phyloP scores from a whole-genome alignment of 2,113 vertebrate genomes.

The Anhinga anhinga region DNA sequence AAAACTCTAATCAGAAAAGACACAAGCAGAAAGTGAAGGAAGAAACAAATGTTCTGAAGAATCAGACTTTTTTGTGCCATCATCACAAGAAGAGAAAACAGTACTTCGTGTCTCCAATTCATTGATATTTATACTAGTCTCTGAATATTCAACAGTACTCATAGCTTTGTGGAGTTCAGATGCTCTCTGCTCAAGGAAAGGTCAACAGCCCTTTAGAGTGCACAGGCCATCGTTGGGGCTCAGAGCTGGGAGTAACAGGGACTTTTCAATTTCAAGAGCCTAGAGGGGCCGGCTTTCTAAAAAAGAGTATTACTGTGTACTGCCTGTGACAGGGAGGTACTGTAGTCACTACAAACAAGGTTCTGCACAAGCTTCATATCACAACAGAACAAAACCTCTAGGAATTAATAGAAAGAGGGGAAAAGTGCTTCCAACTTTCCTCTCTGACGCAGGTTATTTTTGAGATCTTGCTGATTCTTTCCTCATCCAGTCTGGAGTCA shows the following conservation, averaged over 20 bases:
- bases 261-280: neutral
- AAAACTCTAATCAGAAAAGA: neutral
- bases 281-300: neutral
- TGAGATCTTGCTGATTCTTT: neutral
- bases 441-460: neutral
- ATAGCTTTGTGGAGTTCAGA: neutral
- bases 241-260: neutral
- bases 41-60: neutral
- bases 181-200: neutral
- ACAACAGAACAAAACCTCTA: neutral
- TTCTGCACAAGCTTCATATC: neutral
- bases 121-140: neutral
- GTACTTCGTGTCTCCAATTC: neutral
- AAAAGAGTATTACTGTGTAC: neutral
- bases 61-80: neutral
- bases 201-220: neutral
- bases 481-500: neutral
- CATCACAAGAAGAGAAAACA: neutral
- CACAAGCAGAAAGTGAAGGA: neutral
- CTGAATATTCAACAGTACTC: neutral
- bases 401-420: neutral
- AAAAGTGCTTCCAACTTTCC: neutral
- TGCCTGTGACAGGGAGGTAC: rapidly evolving
- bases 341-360: neutral
- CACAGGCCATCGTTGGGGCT: rapidly evolving